phyloP scores from a whole-genome alignment of 2,888 invertebrate genomes.

The Pseudanteris insignis region DNA sequence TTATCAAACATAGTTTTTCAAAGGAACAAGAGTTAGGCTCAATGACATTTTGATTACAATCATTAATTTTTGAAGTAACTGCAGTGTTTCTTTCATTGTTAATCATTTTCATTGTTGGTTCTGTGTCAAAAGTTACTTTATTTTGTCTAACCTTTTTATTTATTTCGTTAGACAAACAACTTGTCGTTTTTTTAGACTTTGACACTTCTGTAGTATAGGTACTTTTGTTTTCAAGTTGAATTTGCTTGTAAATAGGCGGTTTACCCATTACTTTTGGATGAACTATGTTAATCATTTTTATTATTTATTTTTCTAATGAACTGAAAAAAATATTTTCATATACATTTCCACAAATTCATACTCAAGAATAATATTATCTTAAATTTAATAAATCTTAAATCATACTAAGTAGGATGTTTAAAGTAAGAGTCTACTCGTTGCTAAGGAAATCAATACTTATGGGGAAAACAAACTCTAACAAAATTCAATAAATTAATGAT shows the following conservation, averaged over 20 bases:
- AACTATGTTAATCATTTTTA: slow-evolving; percentile 25
- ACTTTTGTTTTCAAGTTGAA: slow-evolving; percentile 8
- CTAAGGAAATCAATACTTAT: slow-evolving; percentile 7
- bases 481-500: background rate
- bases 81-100: slow-evolving; percentile 18
- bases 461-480: background rate
- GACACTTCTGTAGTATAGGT: slow-evolving; percentile 8
- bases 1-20: slow-evolving; percentile 56
- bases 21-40: slow-evolving; percentile 53
- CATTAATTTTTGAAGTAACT: slow-evolving; percentile 38
- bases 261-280: slow-evolving; percentile 27
- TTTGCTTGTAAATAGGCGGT: slow-evolving; percentile 28
- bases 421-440: slow-evolving; percentile 4
- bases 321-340: background rate
- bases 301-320: background rate
- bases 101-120: slow-evolving; percentile 5
- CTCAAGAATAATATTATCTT: no score
- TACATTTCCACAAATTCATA: no score
- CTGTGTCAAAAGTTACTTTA: background rate
- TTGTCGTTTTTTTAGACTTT: slow-evolving; percentile 11
- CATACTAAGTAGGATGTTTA: background rate
- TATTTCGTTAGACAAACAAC: slow-evolving; percentile 18
- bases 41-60: slow-evolving; percentile 57
- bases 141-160: background rate
- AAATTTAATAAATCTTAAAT: background rate